Evolutionary conservation across 2,797 vertebrate species (phyloP), one percentile per base, ranked within the genome.

Genomic region (Cygnus olor): DNA sequence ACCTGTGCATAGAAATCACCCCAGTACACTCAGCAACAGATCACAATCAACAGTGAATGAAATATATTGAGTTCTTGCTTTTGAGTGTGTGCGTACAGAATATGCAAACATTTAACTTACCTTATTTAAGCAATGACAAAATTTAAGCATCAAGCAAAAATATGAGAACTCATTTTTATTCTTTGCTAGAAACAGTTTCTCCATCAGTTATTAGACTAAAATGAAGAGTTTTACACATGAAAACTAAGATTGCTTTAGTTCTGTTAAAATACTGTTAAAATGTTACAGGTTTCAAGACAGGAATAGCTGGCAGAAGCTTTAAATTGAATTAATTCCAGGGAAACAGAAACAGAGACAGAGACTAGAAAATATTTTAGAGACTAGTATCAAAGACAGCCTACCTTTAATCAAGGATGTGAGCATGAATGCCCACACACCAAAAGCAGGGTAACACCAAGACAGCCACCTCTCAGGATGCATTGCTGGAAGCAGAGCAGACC

Each of bases 321-420:
- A 84, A 4, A 56, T 11, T 44, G 5, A 78, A 72, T 66, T 78
- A 0, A 86, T 42, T 79, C 51, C 16, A 79, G 69, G 34, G 78
- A 94, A 89, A 86, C 32, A 92, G 80, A 90, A 54, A 45, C 51
- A 84, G 15, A 95, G 34, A 89, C 44, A 73, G 21, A 25, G 70
- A 58, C 25, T 54, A 86, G 51, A 72, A 94, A 86, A 78, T 36
- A 89, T 36, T 69, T 84, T 11, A 86, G 14, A 81, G 58, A 54
- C 30, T 66, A 73, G 6, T 54, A 94, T 81, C 54, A 81, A 80
- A 94, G 85, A 94, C 10, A 95, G 38, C 96, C 91, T 96, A 96
- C 96, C 96, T 96, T 93, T 88, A 90, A 79, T 70, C 70, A 91
- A 66, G 56, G 77, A 79, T 79, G 88, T 79, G 83, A 96, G 76